Base-by-base conservation (phyloP, 2,797 vertebrate genomes). In the Clangula hyemalis region DNA sequence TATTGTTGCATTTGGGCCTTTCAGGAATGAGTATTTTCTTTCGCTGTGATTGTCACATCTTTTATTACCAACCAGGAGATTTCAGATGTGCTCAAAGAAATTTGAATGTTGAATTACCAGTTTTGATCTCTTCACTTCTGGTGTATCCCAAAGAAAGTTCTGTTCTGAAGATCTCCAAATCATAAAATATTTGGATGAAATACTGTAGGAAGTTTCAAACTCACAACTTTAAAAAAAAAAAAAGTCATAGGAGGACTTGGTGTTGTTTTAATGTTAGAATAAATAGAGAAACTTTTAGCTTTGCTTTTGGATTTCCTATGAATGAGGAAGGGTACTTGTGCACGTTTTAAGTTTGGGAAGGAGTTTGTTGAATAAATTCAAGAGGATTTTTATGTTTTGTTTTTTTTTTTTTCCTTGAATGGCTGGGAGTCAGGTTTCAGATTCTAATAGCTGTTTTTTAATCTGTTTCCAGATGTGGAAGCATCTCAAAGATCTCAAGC, bases 381-480 rank as follows among this genome's bases (percentile, higher is more conserved):
- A 7, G 51, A 81, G 60, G 8, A 3, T 43, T 80, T 22, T 5
- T 38, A 19, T 38, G 25, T 21, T 41, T 66, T 22, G 17, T 36
- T 43, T 43, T 41, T 13, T 41, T 43, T 43, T 14, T 8, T 5
- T 8, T 4, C 2, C 11, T 61, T 71, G 17, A 75, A 41, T 25
- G 20, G 10, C 41, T 82, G 36, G 8, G 6, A 72, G 28, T 83
- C 25, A 43, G 30, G 25, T 75, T 70, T 60, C 12, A 21, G 34
- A 5, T 79, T 93, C 53, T 95, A 68, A 96, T 57, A n/a, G 3
- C 3, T 36, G 3, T 79, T 34, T 89, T 74, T 65, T 32, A 22
- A 82, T 89, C 32, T 75, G 8, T 54, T 96, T 95, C 18, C 95
- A 98, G 98, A 98, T 88, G 54, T 92, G 13, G 98, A 98, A 78